phyloP scores from a whole-genome alignment of 2,113 vertebrate species.

The Epinephelus lanceolatus region DNA sequence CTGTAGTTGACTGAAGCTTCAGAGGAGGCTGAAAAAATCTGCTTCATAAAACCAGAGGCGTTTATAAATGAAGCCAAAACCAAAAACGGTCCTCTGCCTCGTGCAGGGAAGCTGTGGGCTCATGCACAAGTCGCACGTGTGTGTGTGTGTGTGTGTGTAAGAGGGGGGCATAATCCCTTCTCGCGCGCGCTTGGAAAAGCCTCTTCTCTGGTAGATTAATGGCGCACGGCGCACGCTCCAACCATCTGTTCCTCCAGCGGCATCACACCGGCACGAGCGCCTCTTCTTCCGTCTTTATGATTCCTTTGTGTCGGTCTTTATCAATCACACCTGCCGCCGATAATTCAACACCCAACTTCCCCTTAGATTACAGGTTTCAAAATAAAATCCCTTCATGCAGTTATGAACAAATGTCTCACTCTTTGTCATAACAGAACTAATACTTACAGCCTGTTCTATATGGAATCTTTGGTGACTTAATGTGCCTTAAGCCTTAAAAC shows the following conservation, averaged over 20 bases:
- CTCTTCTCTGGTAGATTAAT: constrained; percentile 74
- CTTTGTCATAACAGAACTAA: not conserved
- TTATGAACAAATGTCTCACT: no score
- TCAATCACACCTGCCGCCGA: not conserved
- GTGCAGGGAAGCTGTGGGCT: constrained; percentile 5
- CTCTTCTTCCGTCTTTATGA: not conserved
- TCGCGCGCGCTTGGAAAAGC: constrained; percentile 67
- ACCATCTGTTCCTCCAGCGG: constrained; percentile 76
- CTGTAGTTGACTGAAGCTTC: not conserved
- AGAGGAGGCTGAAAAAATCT: not conserved
- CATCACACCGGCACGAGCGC: constrained; percentile 28
- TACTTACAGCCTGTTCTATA: not conserved
- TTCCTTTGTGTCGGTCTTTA: constrained; percentile 26
- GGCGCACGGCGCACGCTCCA: constrained; percentile 53
- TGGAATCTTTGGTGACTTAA: not conserved
- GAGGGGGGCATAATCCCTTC: constrained; percentile 66
- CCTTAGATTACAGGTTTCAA: constrained; percentile 7
- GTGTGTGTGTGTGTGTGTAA: constrained; percentile 2
- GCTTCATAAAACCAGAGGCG: not conserved
- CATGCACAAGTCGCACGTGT: not conserved
- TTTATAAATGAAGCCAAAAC: constrained; percentile 3
- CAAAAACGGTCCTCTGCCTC: not conserved
- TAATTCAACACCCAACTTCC: constrained; percentile 11
- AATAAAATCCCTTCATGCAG: constrained; percentile 13
- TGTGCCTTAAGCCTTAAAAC: not conserved